Evolutionary conservation across 2,113 vertebrate species (phyloP).

Genomic region (Potamarius usumacintae): DNA sequence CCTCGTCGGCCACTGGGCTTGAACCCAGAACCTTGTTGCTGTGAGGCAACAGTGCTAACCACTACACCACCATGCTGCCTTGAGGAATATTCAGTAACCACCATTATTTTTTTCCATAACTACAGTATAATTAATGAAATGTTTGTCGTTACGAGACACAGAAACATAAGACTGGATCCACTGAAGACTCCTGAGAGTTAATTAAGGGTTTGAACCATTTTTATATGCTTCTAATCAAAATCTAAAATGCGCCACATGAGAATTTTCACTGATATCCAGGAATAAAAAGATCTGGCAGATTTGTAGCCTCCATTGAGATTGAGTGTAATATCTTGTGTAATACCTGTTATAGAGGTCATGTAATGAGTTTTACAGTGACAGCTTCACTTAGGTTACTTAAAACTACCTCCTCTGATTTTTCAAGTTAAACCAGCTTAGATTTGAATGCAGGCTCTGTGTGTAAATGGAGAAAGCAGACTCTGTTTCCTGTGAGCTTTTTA

Average conservation of each 20-base stretch:
- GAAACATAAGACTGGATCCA: neutral
- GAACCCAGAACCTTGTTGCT: no score
- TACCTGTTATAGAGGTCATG: neutral
- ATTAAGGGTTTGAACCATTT: neutral
- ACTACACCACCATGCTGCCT: no score
- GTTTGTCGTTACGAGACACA: neutral
- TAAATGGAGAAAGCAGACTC: conserved; percentile 4
- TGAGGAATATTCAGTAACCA: neutral
- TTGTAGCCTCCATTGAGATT: neutral
- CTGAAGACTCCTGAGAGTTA: neutral
- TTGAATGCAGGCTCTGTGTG: neutral
- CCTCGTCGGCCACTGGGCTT: no score
- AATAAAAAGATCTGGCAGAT: neutral
- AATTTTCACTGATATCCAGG: neutral
- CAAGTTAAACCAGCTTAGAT: neutral
- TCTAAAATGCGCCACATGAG: neutral
- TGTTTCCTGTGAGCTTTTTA: conserved; percentile 5
- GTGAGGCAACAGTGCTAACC: no score
- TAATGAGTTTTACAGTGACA: neutral
- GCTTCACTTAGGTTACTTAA: neutral
- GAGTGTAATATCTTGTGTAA: neutral
- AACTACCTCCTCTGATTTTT: neutral
- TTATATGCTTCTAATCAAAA: neutral
- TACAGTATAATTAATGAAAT: neutral
- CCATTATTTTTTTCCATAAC: neutral